These are phyloP conservation scores for Henricia sp. DNA, from an alignment of 53 echinoderm and acorn worm species.

Conservation along the genomic window DNA sequence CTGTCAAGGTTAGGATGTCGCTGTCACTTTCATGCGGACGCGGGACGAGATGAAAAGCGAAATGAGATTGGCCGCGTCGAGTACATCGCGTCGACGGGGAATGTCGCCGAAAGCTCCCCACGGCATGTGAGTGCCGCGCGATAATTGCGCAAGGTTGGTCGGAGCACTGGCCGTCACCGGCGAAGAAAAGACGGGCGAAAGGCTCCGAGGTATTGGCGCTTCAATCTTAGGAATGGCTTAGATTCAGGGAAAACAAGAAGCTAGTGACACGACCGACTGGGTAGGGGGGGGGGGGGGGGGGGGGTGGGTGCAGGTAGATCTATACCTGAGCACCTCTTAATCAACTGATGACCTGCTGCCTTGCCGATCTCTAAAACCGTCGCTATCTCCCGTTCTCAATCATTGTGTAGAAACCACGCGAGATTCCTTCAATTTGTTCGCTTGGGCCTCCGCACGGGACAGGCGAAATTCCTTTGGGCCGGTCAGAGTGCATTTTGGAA, in stretches of 20 bases:
- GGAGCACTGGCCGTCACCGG: too few relatives aligned
- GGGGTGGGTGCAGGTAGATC: slow-evolving; percentile 29
- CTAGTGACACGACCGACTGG: slow-evolving; percentile 9
- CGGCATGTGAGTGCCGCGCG: slow-evolving; percentile 23
- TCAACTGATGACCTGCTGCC: slow-evolving; percentile 40
- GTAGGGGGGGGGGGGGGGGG: background rate
- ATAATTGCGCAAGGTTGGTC: slow-evolving; percentile 63
- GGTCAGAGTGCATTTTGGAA: background rate
- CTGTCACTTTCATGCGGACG: slow-evolving; percentile 40
- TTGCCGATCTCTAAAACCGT: slow-evolving; percentile 26
- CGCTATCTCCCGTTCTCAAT: background rate
- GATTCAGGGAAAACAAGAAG: slow-evolving; percentile 20
- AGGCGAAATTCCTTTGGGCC: background rate
- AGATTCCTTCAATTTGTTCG: slow-evolving; percentile 20
- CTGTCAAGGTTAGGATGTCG: slow-evolving; percentile 57
- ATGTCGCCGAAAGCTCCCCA: slow-evolving; percentile 6
- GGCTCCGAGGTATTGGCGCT: slow-evolving; percentile 46
- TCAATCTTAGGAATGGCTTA: slow-evolving; percentile 48
- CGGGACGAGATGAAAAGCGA: slow-evolving; percentile 42
- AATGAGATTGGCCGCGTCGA: slow-evolving; percentile 52
- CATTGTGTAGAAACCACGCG: slow-evolving; percentile 16
- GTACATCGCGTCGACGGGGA: too few relatives aligned
- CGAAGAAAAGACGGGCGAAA: slow-evolving; percentile 29
- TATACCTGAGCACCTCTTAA: slow-evolving; percentile 46
- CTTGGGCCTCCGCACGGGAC: slow-evolving; percentile 4